Percentiles rank a stretch among this genome's conserved stretches.
Conservation (phyloP, 2,888 invertebrate species). For the Ennomos fuscantarius region DNA sequence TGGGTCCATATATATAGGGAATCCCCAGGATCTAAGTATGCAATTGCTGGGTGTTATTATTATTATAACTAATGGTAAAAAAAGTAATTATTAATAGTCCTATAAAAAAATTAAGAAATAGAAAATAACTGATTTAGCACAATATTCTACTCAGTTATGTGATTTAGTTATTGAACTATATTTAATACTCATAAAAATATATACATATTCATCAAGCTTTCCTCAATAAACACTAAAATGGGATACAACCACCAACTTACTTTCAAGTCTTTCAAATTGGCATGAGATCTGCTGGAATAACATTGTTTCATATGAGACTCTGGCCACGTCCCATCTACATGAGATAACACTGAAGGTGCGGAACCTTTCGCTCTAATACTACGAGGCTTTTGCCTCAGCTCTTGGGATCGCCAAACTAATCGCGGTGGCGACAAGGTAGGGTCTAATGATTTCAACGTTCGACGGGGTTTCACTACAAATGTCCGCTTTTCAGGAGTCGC, state of each 20-base stretch:
- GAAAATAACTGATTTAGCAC: no score
- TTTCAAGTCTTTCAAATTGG: slow-evolving; percentile 69
- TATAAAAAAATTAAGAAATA: no score
- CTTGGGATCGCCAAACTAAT: slow-evolving; percentile 37
- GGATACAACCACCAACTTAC: slow-evolving; percentile 42
- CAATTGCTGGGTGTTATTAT: no score
- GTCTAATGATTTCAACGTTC: slow-evolving; percentile 69
- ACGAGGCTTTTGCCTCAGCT: slow-evolving; percentile 38
- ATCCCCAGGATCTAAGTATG: no score
- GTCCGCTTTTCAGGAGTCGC: slow-evolving; percentile 46
- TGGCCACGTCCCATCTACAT: slow-evolving; percentile 54
- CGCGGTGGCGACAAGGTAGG: slow-evolving; percentile 58
- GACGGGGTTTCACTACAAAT: slow-evolving; percentile 67
- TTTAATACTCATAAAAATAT: no score
- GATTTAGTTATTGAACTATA: no score
- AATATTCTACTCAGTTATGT: no score
- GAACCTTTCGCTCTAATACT: slow-evolving; percentile 53
- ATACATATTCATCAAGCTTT: no score
- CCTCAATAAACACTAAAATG: no score
- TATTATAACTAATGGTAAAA: no score
- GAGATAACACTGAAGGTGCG: slow-evolving; percentile 54
- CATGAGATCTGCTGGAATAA: slow-evolving; percentile 66
- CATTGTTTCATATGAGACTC: slow-evolving; percentile 59
- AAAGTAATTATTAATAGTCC: no score
- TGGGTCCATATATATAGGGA: no score